These are phyloP conservation scores for Picathartes gymnocephalus DNA, from an alignment of 2,113 vertebrate species.

Conservation along the genomic window DNA sequence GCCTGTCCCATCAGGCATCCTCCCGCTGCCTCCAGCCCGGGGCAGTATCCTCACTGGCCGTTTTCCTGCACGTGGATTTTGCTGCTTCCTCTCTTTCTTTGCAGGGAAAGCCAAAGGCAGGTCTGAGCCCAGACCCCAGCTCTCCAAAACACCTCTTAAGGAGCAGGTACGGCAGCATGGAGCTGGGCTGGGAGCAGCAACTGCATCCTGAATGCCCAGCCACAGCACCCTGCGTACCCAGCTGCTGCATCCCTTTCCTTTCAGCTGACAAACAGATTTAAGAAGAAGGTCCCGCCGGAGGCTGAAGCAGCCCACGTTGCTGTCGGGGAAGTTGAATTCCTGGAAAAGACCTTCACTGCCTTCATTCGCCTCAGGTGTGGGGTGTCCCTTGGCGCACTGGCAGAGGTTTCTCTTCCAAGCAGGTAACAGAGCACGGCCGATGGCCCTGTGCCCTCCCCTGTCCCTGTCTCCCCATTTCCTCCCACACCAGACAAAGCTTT, in stretches of 20 bases:
- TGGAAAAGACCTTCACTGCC: conserved; percentile 66
- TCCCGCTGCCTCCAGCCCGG: rapidly evolving
- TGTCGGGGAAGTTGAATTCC: conserved; percentile 72
- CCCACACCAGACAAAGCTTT: neutral
- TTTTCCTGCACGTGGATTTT: rapidly evolving
- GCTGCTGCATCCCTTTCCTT: neutral
- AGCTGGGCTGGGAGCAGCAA: neutral
- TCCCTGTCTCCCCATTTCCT: neutral
- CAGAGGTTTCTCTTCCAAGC: conserved; percentile 75
- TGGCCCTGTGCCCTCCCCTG: rapidly evolving
- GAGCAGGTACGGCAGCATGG: conserved; percentile 35
- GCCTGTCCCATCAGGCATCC: rapidly evolving
- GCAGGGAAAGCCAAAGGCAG: conserved; percentile 16
- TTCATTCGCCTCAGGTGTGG: conserved; percentile 69
- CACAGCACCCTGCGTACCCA: neutral
- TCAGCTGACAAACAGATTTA: conserved; percentile 70
- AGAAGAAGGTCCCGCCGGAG: conserved; percentile 64
- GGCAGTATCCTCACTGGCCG: rapidly evolving
- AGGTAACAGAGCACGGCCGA: conserved; percentile 6
- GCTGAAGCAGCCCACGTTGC: conserved; percentile 70
- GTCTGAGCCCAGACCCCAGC: neutral
- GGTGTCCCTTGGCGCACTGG: conserved; percentile 59
- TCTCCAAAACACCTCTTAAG: conserved; percentile 24
- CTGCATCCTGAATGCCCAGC: neutral
- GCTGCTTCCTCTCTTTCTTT: neutral